Evolutionary conservation across 2,888 invertebrate species (phyloP), one percentile per base, ranked within the genome.

Genomic region (Scotopteryx bipunctaria): DNA sequence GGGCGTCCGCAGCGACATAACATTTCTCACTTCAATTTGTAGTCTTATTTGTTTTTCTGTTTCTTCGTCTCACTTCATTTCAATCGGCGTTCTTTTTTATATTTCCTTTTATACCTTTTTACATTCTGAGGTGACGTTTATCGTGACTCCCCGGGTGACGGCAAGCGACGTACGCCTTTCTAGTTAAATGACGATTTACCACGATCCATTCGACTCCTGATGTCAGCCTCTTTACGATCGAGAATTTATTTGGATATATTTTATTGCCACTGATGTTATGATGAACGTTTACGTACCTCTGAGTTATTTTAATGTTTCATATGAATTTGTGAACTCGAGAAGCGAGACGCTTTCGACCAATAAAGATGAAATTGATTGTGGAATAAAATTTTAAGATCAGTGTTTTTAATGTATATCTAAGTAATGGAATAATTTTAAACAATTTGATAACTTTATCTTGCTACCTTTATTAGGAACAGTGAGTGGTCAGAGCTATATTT

Each of bases 1-100:
- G 83, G 86, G 86, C 73, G 75, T 67, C 72, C 76, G 61, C 65
- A 65, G 70, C 76, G 79, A 86, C 86, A 81, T 78, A 78, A 77
- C 82, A 86, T 86, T 86, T 88, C 85, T 87, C 87, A 88, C 86
- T 84, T 86, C 81, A 83, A 85, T 84, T 84, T 80, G 84, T 84
- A 65, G 73, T 78, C 74, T 64, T 83, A 69, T 84, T 84, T 86
- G 79, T 84, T 86, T 83, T 81, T 84, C 76, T 73, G 69, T 74
- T 72, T 72, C 70, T 73, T 77, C 77, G 77, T 77, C 80, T 82
- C 80, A 83, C 78, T 84, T 82, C 82, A 80, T 85, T 86, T 83
- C 81, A 78, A 83, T 82, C 76, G 76, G 64, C 66, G 73, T 76
- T 70, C 73, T 83, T 84, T 84, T 85, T 55, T 61, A 58, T 56